Evolutionary conservation across 2,797 vertebrate genomes (phyloP), one percentile per base, ranked within the genome.

Genomic region (Pangasius sanitwongsei): DNA sequence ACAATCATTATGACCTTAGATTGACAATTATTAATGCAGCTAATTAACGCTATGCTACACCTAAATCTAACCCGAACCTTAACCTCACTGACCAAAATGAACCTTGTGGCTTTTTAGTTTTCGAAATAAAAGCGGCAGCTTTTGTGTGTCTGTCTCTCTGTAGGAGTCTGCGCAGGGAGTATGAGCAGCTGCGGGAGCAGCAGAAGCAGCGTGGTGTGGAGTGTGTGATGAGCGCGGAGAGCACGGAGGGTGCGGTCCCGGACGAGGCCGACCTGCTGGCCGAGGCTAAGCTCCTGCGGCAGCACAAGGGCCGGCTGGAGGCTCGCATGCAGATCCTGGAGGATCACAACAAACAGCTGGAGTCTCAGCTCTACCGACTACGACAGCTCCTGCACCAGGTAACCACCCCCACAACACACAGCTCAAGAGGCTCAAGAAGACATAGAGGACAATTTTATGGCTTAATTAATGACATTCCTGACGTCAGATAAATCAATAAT

Each of bases 291-390:
- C 97, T 99, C 63, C 96, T 99, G 23, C 95, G 98, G 89, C 98
- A 99, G 90, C 98, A 99, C 94, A 99, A 99, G 94, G 98, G 99
- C 20, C 97, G 97, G 0, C 95, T 99, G 89, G 99, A 99, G 94
- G 97, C 97, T 0, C 97, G 98, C 92, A 99, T 99, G 98, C 98
- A 98, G 93, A 98, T 99, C 92, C 90, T 99, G 91, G 98, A 99
- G 95, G 98, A 99, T 92, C 99, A 99, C 94, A 99, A 99, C 93
- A 99, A 98, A 80, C 99, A 99, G 85, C 44, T 99, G 93, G 99
- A 99, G 94, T 99, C 98, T 57, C 99, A 99, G 94, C 97, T 99
- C 63, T 97, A 97, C 86, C 96, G 98, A 48, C 97, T 99, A 41
- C 95, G 98, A 57, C 98, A 98, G 94, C 97, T 99, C 1, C 96